Base-by-base conservation (phyloP, 1,140 invertebrate genomes). In the Apis florea region DNA sequence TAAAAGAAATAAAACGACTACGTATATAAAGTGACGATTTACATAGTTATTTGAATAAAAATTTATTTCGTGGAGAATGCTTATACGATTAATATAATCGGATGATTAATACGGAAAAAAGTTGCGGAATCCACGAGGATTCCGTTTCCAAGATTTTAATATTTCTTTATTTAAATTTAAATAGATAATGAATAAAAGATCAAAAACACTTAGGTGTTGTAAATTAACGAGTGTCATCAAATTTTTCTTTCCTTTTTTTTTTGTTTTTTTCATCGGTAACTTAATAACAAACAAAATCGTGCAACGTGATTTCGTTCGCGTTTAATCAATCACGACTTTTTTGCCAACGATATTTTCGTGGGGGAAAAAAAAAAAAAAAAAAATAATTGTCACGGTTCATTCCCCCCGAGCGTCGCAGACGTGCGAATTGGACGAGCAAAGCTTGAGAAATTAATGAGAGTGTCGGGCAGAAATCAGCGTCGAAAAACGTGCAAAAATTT, bases 371-470 rank as follows among this genome's bases (percentile, higher is more conserved):
- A n/a, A 40, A 40, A 40, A 31, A 3, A 31, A 31, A 31, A 40
- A 19, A 12, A 24, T 31, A n/a, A 47, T 58, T 49, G 61, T 64
- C 69, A 51, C 15, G 24, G 71, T 67, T 66, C 79, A 49, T 80
- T 80, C 71, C 71, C 61, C 70, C 51, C 61, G 61, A 31, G n/a
- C 40, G n/a, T 56, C 53, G 54, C 61, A 80, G 79, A 74, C 71
- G 53, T 56, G 79, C 63, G 63, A 80, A 80, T 67, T 56, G 19
- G 10, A 58, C 61, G 61, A 49, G 61, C 63, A 74, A 80, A 51
- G n/a, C 24, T 15, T 26, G 2, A 6, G 19, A 58, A 63, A 72
- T 75, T 66, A 67, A 74, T 74, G 70, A 61, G 51, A 17, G 61
- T n/a, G n/a, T 10, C n/a, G n/a, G 19, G 26, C 21, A 54, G 49